Evolutionary conservation across 2,113 vertebrate species (phyloP).

Genomic region (Nicator chloris): DNA sequence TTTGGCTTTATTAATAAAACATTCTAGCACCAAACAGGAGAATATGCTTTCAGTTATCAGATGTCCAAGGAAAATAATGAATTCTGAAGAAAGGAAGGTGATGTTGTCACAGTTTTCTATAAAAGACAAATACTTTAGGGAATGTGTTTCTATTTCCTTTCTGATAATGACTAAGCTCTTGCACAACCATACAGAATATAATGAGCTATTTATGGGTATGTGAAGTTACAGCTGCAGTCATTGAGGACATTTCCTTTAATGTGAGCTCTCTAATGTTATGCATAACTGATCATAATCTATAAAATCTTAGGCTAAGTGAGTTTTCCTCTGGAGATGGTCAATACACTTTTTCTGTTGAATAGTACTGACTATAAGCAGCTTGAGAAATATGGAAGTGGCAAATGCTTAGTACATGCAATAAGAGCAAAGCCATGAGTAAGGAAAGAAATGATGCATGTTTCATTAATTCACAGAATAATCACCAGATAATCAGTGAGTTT

Average conservation of each 20-base stretch:
- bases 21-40: neutral
- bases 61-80: neutral
- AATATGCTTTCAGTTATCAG: neutral
- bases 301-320: neutral
- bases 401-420: rapidly evolving
- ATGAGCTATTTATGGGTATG: neutral
- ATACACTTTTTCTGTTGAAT: neutral
- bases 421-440: neutral
- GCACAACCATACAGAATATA: neutral
- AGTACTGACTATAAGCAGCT: neutral
- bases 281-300: neutral
- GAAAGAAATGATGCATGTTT: neutral
- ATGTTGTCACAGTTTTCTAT: neutral
- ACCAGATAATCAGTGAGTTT: neutral
- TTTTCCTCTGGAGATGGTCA: neutral
- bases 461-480: neutral
- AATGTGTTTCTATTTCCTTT: neutral
- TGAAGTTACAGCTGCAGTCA: neutral
- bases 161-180: neutral
- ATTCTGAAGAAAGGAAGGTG: neutral
- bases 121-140: neutral
- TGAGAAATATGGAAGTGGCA: neutral
- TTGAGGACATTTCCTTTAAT: neutral
- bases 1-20: neutral
- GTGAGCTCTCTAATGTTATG: neutral